Percentiles rank a stretch among this genome's conserved stretches.
phyloP scores from a whole-genome alignment of 1,140 invertebrate genomes.

The Potamilus streckersoni region DNA sequence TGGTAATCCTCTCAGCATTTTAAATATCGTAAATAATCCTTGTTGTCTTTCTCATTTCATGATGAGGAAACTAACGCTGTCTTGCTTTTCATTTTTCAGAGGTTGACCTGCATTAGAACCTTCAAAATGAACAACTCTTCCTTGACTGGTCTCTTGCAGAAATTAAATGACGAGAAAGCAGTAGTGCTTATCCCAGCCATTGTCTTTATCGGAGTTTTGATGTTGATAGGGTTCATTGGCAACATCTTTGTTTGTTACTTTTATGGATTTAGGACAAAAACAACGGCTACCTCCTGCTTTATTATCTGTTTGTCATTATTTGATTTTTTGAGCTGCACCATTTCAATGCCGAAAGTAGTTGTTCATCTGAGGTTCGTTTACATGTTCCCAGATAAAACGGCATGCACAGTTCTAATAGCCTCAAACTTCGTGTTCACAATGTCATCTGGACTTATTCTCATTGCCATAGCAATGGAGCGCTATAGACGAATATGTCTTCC shows the following conservation, averaged over 20 bases:
- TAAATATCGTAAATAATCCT: too few species aligned
- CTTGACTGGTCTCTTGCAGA: neutral
- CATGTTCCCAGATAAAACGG: slow-evolving; percentile 22
- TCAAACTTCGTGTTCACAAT: slow-evolving; percentile 37
- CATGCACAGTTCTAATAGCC: slow-evolving; percentile 37
- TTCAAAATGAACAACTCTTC: too few species aligned
- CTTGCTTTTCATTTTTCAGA: too few species aligned
- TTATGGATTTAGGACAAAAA: slow-evolving; percentile 37
- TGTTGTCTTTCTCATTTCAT: too few species aligned
- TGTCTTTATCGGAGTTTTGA: slow-evolving; percentile 28
- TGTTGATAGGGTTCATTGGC: slow-evolving; percentile 39
- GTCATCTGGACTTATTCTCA: slow-evolving; percentile 28
- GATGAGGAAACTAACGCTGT: too few species aligned
- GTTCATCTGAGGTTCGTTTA: slow-evolving; percentile 28
- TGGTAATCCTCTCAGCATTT: too few species aligned
- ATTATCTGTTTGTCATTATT: slow-evolving; percentile 30
- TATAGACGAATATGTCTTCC: slow-evolving; percentile 44
- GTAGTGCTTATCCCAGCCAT: slow-evolving; percentile 27
- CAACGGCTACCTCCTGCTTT: slow-evolving; percentile 33
- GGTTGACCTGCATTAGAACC: too few species aligned
- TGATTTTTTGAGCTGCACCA: slow-evolving; percentile 41
- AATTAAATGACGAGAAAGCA: slow-evolving; percentile 32
- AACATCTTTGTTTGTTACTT: slow-evolving; percentile 43
- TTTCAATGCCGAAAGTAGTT: slow-evolving; percentile 42
- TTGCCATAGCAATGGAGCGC: slow-evolving; percentile 39